A percentile compares a stretch with the other conserved stretches of the same genome.
Evolutionary conservation across 1,140 invertebrate species (phyloP).

Genomic region (Leucophenga varia): DNA sequence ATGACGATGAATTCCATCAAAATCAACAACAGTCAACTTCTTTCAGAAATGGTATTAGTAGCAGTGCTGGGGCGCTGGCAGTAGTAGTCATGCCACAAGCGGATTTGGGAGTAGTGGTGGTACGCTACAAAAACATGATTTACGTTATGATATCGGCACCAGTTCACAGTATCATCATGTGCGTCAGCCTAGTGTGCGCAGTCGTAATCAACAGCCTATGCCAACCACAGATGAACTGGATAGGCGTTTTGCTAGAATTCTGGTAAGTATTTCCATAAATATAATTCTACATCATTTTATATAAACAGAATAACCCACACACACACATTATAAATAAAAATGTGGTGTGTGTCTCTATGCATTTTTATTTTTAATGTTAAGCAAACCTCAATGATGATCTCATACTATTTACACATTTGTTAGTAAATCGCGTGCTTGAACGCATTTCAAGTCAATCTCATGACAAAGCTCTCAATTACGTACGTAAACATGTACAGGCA

Average conservation of each 20-base stretch:
- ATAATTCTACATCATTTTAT: too few relatives aligned
- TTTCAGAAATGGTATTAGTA: slow-evolving; percentile 5
- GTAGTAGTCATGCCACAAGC: slow-evolving; percentile 3
- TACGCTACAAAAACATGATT: slow-evolving; percentile 46
- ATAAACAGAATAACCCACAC: too few relatives aligned
- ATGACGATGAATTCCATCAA: slow-evolving; percentile 9
- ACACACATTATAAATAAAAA: too few relatives aligned
- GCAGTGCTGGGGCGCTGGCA: background rate
- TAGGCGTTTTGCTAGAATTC: slow-evolving; percentile 88
- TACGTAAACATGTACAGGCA: too few relatives aligned
- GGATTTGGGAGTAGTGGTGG: too few relatives aligned
- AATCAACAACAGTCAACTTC: slow-evolving; percentile 27
- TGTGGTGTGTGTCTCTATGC: too few relatives aligned
- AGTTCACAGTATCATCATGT: slow-evolving; percentile 55
- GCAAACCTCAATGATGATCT: too few relatives aligned
- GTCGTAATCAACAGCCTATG: slow-evolving; percentile 80
- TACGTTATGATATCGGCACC: slow-evolving; percentile 49
- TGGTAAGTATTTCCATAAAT: slow-evolving; percentile 84
- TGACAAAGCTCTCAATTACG: too few relatives aligned
- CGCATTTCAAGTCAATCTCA: too few relatives aligned
- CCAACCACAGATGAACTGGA: slow-evolving; percentile 86
- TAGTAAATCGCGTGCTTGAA: too few relatives aligned
- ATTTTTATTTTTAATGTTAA: too few relatives aligned
- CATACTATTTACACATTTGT: too few relatives aligned
- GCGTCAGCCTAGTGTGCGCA: slow-evolving; percentile 71